Conservation (phyloP, 2,113 vertebrate genomes). For the Apaloderma vittatum region DNA sequence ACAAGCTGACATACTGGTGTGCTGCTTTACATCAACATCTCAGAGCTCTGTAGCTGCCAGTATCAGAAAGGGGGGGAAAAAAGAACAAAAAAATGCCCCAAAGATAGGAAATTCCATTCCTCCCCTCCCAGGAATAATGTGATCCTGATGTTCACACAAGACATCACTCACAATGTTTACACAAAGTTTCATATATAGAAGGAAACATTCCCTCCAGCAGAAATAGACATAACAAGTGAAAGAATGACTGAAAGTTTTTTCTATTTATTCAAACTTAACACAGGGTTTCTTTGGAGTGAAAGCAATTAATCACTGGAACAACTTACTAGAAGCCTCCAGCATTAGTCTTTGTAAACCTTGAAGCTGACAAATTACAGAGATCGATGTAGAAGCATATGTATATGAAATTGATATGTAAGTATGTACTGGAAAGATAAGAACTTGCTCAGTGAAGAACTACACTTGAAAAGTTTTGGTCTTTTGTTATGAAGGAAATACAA, state of each 20-base stretch:
- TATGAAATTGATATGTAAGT: background rate
- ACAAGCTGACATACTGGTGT: background rate
- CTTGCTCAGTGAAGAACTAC: background rate
- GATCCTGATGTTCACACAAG: background rate
- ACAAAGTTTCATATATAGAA: background rate
- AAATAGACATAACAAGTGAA: background rate
- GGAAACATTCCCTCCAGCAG: background rate
- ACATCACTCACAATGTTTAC: background rate
- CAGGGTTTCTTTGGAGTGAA: background rate
- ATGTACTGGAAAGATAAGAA: background rate
- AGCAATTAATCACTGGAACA: background rate
- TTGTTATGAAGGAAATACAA: background rate
- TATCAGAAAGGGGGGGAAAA: background rate
- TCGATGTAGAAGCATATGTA: background rate
- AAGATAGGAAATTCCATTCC: background rate
- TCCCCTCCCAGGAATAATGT: background rate
- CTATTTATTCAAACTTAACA: background rate
- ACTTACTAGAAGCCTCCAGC: background rate
- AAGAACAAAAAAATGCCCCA: rapidly evolving
- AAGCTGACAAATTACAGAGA: background rate
- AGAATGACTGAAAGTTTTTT: background rate
- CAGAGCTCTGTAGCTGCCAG: background rate
- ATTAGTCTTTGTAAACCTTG: background rate
- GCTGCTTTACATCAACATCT: background rate
- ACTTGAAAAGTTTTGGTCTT: background rate